Evolutionary conservation across 2,888 invertebrate species (phyloP).

Genomic region (Apotomis betuletana): DNA sequence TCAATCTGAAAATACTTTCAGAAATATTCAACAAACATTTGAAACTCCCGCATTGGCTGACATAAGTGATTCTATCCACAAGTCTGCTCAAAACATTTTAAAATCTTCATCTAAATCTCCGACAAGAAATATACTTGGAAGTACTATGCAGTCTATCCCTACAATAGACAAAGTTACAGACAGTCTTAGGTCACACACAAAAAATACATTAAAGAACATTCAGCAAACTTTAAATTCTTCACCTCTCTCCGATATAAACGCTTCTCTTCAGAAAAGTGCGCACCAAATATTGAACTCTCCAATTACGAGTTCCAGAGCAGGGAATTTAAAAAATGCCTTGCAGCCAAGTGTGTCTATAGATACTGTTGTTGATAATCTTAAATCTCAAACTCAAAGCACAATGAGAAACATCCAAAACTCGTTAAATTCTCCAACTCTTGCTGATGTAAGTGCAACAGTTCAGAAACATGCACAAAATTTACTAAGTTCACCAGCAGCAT

Average conservation of each 20-base stretch:
- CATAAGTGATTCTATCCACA: slow-evolving; percentile 21
- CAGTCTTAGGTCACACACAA: slow-evolving; percentile 14
- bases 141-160: slow-evolving; percentile 1
- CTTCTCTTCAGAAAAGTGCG: slow-evolving; percentile 28
- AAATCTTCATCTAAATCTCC: slow-evolving; percentile 9
- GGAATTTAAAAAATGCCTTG: slow-evolving; percentile 10
- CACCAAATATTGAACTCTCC: slow-evolving; percentile 25
- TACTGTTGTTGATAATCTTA: slow-evolving; percentile 31
- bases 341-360: slow-evolving; percentile 24
- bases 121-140: slow-evolving; percentile 6
- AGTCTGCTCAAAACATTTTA: slow-evolving; percentile 21
- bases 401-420: slow-evolving; percentile 23
- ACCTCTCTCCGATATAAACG: slow-evolving; percentile 10
- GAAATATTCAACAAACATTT: slow-evolving; percentile 19
- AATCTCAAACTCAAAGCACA: slow-evolving; percentile 24
- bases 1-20: slow-evolving; percentile 27
- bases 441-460: slow-evolving; percentile 23
- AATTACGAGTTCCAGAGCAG: background rate
- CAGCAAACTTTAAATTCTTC: slow-evolving; percentile 24
- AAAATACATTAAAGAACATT: slow-evolving; percentile 18
- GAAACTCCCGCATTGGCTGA: slow-evolving; percentile 8
- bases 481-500: slow-evolving; percentile 43
- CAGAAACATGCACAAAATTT: slow-evolving; percentile 43
- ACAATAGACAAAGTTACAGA: slow-evolving; percentile 9
- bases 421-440: slow-evolving; percentile 16